phyloP scores from a whole-genome alignment of 2,797 vertebrate genomes.

The Sciurus carolinensis region DNA sequence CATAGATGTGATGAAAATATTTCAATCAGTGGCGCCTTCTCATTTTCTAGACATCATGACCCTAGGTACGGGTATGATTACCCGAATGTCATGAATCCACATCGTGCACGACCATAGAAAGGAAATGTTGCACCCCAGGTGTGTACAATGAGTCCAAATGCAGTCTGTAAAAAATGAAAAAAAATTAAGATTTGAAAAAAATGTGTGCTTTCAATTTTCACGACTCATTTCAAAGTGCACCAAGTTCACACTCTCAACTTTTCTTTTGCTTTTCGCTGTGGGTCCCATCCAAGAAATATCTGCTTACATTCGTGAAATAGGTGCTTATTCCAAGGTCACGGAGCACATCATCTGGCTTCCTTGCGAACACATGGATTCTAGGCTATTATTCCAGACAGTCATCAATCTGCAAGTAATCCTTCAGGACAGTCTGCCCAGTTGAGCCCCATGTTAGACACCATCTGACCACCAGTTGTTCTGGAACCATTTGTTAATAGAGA shows the following conservation, averaged over 20 bases:
- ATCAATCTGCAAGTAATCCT: not conserved
- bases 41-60: not conserved
- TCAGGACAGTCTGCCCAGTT: fast-evolving
- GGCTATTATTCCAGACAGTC: not conserved
- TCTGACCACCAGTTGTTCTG: not conserved
- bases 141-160: too few species aligned
- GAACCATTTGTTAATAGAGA: not conserved
- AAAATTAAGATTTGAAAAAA: too few species aligned
- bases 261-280: not conserved
- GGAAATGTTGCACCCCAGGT: too few species aligned
- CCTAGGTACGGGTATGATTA: too few species aligned
- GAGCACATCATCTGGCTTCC: not conserved
- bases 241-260: not conserved
- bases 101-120: too few species aligned
- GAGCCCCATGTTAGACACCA: not conserved
- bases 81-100: too few species aligned
- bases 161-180: too few species aligned
- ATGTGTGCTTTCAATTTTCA: not conserved
- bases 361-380: not conserved
- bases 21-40: not conserved
- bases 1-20: not conserved
- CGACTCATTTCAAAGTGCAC: not conserved
- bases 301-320: not conserved
- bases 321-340: not conserved
- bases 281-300: not conserved